These are phyloP conservation scores for Hyposmocoma kahamanoa DNA, from an alignment of 1,140 invertebrate species.

Conservation along the genomic window DNA sequence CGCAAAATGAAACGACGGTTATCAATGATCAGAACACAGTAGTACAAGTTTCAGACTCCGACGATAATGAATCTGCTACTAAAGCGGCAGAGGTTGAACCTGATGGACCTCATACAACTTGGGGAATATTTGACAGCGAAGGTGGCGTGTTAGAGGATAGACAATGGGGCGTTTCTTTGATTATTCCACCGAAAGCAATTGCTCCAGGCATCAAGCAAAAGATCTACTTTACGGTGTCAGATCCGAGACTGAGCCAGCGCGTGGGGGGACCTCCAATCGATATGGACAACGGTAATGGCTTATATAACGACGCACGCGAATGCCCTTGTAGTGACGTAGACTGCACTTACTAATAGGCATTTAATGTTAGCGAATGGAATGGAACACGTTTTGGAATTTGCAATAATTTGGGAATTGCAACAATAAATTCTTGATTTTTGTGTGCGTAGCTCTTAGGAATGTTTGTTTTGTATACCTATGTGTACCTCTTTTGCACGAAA, in stretches of 20 bases:
- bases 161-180: slow-evolving; percentile 91
- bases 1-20: slow-evolving; percentile 61
- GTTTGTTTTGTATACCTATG: too few species aligned
- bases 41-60: slow-evolving; percentile 35
- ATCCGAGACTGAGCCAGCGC: slow-evolving; percentile 79
- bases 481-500: too few species aligned
- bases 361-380: slow-evolving; percentile 52
- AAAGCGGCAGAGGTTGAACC: slow-evolving; percentile 51
- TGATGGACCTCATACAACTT: slow-evolving; percentile 75
- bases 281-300: slow-evolving; percentile 87
- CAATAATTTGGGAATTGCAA: neutral
- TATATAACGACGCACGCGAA: slow-evolving; percentile 62
- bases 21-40: slow-evolving; percentile 54
- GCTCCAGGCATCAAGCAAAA: slow-evolving; percentile 87
- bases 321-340: slow-evolving; percentile 51
- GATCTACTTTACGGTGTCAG: slow-evolving; percentile 95
- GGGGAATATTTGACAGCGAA: slow-evolving; percentile 83
- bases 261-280: slow-evolving; percentile 87
- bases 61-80: slow-evolving; percentile 35
- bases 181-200: slow-evolving; percentile 91
- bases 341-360: slow-evolving; percentile 68
- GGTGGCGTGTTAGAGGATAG: slow-evolving; percentile 89
- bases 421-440: too few species aligned
- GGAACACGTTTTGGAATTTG: slow-evolving; percentile 15
- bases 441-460: too few species aligned